Conservation (phyloP, 1,140 invertebrate species). For the Heliothis virescens region DNA sequence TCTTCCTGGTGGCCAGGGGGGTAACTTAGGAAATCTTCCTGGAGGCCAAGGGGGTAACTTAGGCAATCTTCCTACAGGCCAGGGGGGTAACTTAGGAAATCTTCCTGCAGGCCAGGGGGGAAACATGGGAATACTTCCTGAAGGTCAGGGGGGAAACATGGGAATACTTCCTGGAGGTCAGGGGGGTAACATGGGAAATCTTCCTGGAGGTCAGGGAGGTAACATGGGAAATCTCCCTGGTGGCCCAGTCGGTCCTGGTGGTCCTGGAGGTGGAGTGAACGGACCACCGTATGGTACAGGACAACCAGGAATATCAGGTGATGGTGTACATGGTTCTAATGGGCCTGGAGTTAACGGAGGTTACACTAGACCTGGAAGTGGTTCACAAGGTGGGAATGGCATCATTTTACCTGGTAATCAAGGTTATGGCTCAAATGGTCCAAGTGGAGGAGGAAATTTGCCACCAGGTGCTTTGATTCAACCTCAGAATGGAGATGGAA, state of each 20-base stretch:
- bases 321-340: not conserved
- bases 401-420: slow-evolving; percentile 8
- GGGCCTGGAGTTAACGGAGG: not conserved
- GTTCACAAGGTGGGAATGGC: not conserved
- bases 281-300: not conserved
- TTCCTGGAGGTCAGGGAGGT: not conserved
- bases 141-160: no score
- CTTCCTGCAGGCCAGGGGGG: not conserved
- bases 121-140: not conserved
- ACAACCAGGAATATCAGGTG: not conserved
- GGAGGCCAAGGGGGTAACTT: not conserved
- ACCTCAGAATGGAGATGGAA: slow-evolving; percentile 13
- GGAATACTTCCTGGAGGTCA: not conserved
- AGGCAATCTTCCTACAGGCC: no score
- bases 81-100: not conserved
- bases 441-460: slow-evolving; percentile 19
- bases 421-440: slow-evolving; percentile 1
- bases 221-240: not conserved
- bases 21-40: not conserved
- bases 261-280: no score
- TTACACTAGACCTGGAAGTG: not conserved
- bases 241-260: not conserved
- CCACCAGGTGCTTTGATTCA: slow-evolving; percentile 15
- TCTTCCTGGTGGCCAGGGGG: not conserved
- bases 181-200: no score